Base-by-base conservation (phyloP, 2,797 vertebrate genomes). In the Odontamblyopus lacepedii region DNA sequence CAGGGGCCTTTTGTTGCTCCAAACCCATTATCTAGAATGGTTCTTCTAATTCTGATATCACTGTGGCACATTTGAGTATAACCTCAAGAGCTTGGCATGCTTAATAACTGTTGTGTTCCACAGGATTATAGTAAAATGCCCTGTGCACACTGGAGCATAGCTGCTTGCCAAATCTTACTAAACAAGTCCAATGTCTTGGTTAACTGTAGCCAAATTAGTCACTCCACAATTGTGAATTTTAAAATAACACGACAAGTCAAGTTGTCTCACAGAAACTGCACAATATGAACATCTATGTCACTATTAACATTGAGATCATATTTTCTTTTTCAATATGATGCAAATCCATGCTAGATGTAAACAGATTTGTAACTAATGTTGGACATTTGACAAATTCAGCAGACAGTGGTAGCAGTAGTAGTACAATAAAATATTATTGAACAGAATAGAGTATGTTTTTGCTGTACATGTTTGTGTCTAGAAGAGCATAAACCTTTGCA, bases 31-130 rank as follows among this genome's bases (percentile, higher is more conserved):
- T 61, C 29, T 32, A 61, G 3, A 35, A 13, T 1, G 7, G 9
- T 63, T 65, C 13, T 27, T 6, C 29, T 7, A 12, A 66, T 27
- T 50, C 44, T 18, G 23, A 50, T 50, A 23, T 50, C 15, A 66
- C 27, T 51, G 29, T 50, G 41, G 29, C 41, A 48, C 41, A 27
- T 50, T 48, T 48, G 55, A 26, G 56, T 65, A 50, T 13, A 23
- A 72, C 81, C 76, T 48, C n/a, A 78, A 75, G 29, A 68, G 32
- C 32, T 32, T 55, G 63, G 71, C 60, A 73, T 70, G 27, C 78
- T 82, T 74, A 76, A 78, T 78, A 55, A 75, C 63, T 44, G 61
- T 29, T 71, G 73, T 75, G 78, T 79, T 72, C 61, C 73, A 72
- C 67, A 63, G 68, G 78, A 81, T 75, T 78, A 77, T 67, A 9